Evolutionary conservation across 2,113 vertebrate genomes (phyloP).

Genomic region (Condylura cristata): DNA sequence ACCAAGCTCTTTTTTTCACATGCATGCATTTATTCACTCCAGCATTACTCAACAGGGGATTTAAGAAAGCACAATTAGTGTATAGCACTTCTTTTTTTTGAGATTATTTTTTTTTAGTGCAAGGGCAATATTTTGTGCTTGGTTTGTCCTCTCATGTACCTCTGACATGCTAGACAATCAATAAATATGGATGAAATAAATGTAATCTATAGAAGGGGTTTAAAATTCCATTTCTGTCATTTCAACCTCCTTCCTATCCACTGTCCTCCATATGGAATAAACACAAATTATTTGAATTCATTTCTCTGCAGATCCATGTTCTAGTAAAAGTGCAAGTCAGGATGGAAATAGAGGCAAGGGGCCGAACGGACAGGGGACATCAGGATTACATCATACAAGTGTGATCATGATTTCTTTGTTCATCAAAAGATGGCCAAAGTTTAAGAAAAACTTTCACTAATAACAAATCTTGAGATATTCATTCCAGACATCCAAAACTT

Average conservation of each 20-base stretch:
- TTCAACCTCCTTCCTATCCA: constrained; percentile 68
- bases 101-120: background rate
- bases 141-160: background rate
- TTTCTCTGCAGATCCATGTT: constrained; percentile 56
- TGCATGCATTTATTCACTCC: background rate
- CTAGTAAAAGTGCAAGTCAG: constrained; percentile 49
- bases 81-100: background rate
- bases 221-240: constrained; percentile 65
- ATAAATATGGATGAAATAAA: constrained; percentile 53
- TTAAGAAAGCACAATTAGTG: background rate
- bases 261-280: constrained; percentile 55
- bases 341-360: constrained; percentile 37
- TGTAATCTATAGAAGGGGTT: constrained; percentile 42
- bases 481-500: background rate
- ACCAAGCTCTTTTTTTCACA: background rate
- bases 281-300: constrained; percentile 68
- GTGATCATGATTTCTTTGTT: background rate
- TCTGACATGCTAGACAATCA: constrained; percentile 21
- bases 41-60: background rate
- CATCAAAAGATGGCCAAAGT: background rate
- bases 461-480: background rate
- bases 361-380: background rate
- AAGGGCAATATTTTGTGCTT: background rate
- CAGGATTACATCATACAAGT: background rate
- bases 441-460: background rate